Evolutionary conservation across 1,140 invertebrate species (phyloP), one percentile per base, ranked within the genome.

Genomic region (Bombus difficillimus): DNA sequence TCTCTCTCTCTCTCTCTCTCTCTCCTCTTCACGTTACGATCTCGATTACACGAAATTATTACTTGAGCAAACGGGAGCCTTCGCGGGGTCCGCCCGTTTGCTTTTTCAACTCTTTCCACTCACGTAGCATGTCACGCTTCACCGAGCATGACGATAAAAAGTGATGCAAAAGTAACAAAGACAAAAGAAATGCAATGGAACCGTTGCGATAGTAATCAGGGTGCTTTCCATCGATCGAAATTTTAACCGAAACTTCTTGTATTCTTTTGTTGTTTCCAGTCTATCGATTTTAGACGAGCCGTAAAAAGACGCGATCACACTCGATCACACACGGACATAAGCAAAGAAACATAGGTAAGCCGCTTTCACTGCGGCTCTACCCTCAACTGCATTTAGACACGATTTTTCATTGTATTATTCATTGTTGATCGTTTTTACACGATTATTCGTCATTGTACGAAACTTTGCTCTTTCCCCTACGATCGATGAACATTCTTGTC

Each of bases 251-350:
- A 90, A 62, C 74, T 62, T 88, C 69, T 83, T 90, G 88, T 87
- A 76, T 86, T 88, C 87, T 91, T 71, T 93, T 79, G 81, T 92
- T 94, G 90, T 91, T 94, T 94, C 91, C 94, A 94, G 93, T 94
- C 93, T 94, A 86, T 92, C 92, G 92, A 93, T 93, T 92, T 86
- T 94, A 93, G 93, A 94, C 86, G 93, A 93, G 86, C 91, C 91
- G 91, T 93, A 93, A 93, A 93, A 91, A 89, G 86, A 86, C 86
- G 89, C 86, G 89, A 79, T 88, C 89, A 91, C 89, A 89, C 82
- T 86, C 91, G 89, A 83, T 53, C 47, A 93, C 88, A 92, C 68
- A 85, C 89, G 89, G 77, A 89, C 86, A 89, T 88, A 88, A 85
- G 82, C 84, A 92, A 93, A 92, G 90, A 59, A 78, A 76, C 34